These are phyloP conservation scores for Neodon shergylaensis DNA, from an alignment of 2,113 vertebrate species.

Conservation along the genomic window DNA sequence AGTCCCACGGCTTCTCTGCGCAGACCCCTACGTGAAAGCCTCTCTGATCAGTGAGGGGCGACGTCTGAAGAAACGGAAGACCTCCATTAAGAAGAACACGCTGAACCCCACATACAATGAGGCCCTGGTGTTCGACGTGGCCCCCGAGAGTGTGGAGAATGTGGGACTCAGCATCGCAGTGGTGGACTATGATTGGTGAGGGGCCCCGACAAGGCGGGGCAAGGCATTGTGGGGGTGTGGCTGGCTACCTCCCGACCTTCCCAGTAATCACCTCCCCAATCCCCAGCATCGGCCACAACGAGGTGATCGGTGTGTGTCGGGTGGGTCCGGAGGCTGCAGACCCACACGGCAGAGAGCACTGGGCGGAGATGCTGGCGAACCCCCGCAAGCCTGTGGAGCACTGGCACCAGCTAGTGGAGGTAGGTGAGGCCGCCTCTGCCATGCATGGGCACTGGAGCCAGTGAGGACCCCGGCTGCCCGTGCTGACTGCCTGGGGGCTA, in stretches of 20 bases:
- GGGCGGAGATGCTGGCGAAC: constrained; percentile 95
- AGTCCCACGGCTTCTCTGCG: accelerated
- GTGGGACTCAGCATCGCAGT: constrained; percentile 93
- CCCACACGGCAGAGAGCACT: constrained; percentile 92
- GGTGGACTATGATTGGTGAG: constrained; percentile 97
- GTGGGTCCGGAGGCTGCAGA: constrained; percentile 92
- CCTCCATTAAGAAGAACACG: constrained; percentile 96
- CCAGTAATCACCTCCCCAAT: not conserved
- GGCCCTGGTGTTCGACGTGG: constrained; percentile 95
- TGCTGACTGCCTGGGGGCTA: not conserved
- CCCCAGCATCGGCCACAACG: constrained; percentile 93
- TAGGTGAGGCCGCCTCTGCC: constrained; percentile 14
- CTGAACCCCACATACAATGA: constrained; percentile 96
- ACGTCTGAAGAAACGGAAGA: constrained; percentile 95
- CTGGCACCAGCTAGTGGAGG: constrained; percentile 95
- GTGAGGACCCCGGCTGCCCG: not conserved
- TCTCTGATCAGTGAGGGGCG: constrained; percentile 95
- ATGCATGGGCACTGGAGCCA: not conserved
- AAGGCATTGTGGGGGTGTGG: accelerated
- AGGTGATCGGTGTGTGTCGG: constrained; percentile 95
- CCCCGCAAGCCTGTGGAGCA: constrained; percentile 96
- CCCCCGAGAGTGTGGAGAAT: constrained; percentile 93
- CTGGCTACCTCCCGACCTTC: accelerated
- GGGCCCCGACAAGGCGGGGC: accelerated
- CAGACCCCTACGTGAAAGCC: constrained; percentile 96